phyloP scores from a whole-genome alignment of 2,888 invertebrate genomes.

The Sarcophaga variegata region DNA sequence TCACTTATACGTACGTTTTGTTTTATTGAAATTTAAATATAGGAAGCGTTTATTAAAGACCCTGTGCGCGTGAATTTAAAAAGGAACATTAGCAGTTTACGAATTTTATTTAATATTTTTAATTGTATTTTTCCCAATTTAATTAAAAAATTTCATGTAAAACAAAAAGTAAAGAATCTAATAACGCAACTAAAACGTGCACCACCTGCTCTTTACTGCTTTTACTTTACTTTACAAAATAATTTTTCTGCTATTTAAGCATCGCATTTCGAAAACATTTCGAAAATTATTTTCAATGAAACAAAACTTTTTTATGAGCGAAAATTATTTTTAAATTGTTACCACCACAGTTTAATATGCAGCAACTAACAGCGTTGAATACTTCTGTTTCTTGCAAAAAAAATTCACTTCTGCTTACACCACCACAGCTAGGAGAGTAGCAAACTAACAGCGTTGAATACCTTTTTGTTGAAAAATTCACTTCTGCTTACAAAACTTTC shows the following conservation, averaged over 20 bases:
- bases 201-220: neutral
- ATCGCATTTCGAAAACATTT: neutral
- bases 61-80: too few relatives aligned
- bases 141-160: neutral
- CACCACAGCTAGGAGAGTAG: neutral
- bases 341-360: conserved; percentile 27
- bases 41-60: too few relatives aligned
- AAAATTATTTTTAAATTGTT: conserved; percentile 57
- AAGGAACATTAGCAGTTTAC: too few relatives aligned
- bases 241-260: neutral
- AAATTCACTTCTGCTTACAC: neutral
- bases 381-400: too few relatives aligned
- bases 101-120: neutral
- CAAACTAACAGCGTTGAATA: too few relatives aligned
- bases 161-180: neutral
- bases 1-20: too few relatives aligned
- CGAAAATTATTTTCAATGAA: neutral
- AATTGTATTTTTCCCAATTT: neutral
- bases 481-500: neutral
- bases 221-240: neutral
- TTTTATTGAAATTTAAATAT: too few relatives aligned
- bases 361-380: neutral
- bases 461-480: too few relatives aligned
- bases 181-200: neutral
- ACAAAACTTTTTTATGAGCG: conserved; percentile 42